These are phyloP conservation scores for Pyrgilauda ruficollis DNA, from an alignment of 2,113 vertebrate species.

Conservation along the genomic window DNA sequence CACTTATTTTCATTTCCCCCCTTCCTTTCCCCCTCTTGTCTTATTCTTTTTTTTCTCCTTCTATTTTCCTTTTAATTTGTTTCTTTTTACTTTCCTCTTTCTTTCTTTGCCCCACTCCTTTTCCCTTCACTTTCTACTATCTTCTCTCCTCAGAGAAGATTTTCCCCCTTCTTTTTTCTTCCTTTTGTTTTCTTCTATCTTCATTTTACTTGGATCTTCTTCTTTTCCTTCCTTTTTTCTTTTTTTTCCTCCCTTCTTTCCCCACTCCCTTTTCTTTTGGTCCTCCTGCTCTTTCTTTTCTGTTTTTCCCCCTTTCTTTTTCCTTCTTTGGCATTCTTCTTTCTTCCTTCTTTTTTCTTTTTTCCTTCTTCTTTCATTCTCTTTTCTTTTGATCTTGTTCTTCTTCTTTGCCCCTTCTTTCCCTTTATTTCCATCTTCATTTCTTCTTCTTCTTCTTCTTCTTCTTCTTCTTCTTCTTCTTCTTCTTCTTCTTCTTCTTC, in stretches of 20 bases:
- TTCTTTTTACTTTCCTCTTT: not conserved
- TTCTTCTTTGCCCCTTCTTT: fast-evolving
- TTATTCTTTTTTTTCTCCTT: fast-evolving
- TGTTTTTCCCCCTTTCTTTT: fast-evolving
- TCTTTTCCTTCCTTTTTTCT: fast-evolving
- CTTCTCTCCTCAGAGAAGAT: not conserved
- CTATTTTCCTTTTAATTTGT: fast-evolving
- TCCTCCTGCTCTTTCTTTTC: not conserved
- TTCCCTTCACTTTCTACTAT: not conserved
- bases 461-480: fast-evolving
- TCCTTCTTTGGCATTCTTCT: fast-evolving
- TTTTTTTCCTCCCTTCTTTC: fast-evolving
- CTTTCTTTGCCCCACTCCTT: fast-evolving
- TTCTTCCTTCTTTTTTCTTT: no score
- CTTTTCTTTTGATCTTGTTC: no score
- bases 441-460: no score
- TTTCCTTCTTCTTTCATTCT: no score
- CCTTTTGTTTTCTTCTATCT: not conserved
- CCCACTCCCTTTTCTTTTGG: not conserved
- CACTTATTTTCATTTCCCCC: not conserved
- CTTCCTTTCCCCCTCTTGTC: fast-evolving
- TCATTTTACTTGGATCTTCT: not conserved
- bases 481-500: no score
- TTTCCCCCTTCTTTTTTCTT: fast-evolving
- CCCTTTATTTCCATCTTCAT: no score